phyloP scores from a whole-genome alignment of 2,113 vertebrate genomes.

The Brachirus orientalis region DNA sequence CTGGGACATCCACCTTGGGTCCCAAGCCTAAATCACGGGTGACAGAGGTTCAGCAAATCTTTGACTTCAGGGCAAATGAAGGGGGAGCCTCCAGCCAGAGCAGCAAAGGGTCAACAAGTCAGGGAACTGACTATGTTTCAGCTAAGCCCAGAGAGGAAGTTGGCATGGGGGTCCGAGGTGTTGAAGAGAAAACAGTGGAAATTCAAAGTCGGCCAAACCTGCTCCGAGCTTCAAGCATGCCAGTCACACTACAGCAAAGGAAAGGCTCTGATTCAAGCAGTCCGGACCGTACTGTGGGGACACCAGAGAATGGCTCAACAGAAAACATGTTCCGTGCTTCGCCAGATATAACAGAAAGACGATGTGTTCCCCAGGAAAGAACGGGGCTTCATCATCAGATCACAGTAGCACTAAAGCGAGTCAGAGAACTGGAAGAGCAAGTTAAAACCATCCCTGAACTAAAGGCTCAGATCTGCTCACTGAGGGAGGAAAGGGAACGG shows the following conservation, averaged over 20 bases:
- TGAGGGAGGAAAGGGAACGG: slow-evolving; percentile 74
- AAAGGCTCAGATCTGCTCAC: slow-evolving; percentile 78
- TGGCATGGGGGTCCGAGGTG: slow-evolving; percentile 30
- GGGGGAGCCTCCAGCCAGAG: slow-evolving; percentile 50
- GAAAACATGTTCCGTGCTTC: slow-evolving; percentile 76
- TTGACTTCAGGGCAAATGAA: slow-evolving; percentile 60
- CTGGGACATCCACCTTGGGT: slow-evolving; percentile 80
- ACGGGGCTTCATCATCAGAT: slow-evolving; percentile 79
- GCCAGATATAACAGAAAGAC: slow-evolving; percentile 64
- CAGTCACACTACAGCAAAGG: slow-evolving; percentile 84
- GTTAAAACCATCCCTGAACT: slow-evolving; percentile 81
- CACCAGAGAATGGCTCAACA: slow-evolving; percentile 62
- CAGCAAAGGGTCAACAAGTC: slow-evolving; percentile 34
- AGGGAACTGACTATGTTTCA: slow-evolving; percentile 70
- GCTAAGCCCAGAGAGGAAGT: slow-evolving; percentile 72
- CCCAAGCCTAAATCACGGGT: slow-evolving; percentile 83
- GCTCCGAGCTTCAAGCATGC: slow-evolving; percentile 93
- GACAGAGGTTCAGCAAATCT: slow-evolving; percentile 83
- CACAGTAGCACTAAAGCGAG: slow-evolving; percentile 73
- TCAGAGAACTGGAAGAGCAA: slow-evolving; percentile 80
- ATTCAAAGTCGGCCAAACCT: slow-evolving; percentile 88
- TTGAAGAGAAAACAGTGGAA: slow-evolving; percentile 64
- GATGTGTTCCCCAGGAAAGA: slow-evolving; percentile 57
- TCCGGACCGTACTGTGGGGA: slow-evolving; percentile 46
- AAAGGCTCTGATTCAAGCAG: slow-evolving; percentile 76